Evolutionary conservation across 2,113 vertebrate species (phyloP).

Genomic region (Nerophis lumbriciformis): DNA sequence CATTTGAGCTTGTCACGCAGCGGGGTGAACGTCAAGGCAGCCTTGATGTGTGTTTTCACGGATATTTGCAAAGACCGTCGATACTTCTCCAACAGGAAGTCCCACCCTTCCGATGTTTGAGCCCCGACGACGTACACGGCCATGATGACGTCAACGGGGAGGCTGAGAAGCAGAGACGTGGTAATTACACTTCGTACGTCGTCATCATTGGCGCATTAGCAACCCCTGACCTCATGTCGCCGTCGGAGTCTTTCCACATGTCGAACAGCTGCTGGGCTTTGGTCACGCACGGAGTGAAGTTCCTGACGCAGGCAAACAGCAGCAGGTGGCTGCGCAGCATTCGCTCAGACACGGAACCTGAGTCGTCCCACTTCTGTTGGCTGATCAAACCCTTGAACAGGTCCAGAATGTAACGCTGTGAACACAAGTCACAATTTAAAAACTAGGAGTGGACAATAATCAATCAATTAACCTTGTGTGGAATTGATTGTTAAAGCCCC

Average conservation of each 20-base stretch:
- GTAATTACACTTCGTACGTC: neutral
- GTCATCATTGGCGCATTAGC: neutral
- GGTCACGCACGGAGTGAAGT: slow-evolving; percentile 74
- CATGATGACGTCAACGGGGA: slow-evolving; percentile 79
- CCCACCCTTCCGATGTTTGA: slow-evolving; percentile 79
- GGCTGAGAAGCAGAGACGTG: slow-evolving; percentile 53
- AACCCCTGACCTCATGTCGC: slow-evolving; percentile 75
- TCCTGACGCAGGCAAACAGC: slow-evolving; percentile 72
- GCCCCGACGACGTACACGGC: slow-evolving; percentile 81
- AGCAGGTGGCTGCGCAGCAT: slow-evolving; percentile 78
- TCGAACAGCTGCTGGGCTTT: slow-evolving; percentile 75
- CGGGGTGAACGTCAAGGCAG: slow-evolving; percentile 68
- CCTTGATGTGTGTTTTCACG: slow-evolving; percentile 73
- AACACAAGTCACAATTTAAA: neutral
- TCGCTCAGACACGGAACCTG: slow-evolving; percentile 77
- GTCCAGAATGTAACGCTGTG: slow-evolving; percentile 77
- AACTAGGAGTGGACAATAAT: neutral
- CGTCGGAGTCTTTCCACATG: slow-evolving; percentile 78
- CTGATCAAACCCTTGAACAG: slow-evolving; percentile 81
- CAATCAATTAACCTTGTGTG: neutral
- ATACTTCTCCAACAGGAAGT: slow-evolving; percentile 84
- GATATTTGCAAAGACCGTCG: slow-evolving; percentile 67
- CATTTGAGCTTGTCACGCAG: slow-evolving; percentile 77
- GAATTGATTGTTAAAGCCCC: neutral
- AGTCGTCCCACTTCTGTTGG: slow-evolving; percentile 77